Conservation (phyloP, 2,113 vertebrate genomes). For the Sprattus sprattus region DNA sequence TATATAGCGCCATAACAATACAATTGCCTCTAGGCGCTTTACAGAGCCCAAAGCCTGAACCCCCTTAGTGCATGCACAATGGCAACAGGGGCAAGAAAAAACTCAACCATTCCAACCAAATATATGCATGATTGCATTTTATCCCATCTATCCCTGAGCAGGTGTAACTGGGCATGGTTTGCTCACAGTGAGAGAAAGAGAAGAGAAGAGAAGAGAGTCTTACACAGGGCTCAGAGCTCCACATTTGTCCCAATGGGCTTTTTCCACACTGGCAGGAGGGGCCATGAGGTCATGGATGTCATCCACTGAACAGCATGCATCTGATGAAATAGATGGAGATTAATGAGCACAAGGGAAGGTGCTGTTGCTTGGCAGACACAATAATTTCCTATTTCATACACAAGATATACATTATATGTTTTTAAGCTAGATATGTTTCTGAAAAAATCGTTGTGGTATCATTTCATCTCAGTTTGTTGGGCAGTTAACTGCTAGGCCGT, state of each 20-base stretch:
- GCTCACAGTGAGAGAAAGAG: neutral
- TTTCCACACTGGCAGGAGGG: slow-evolving; percentile 55
- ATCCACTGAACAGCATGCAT: slow-evolving; percentile 68
- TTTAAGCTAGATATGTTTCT: neutral
- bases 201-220: slow-evolving; percentile 43
- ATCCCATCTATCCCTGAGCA: neutral
- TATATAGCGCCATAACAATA: too few species aligned
- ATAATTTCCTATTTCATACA: neutral
- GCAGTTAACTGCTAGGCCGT: neutral
- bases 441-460: neutral
- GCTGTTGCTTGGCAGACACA: neutral
- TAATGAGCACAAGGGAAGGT: neutral
- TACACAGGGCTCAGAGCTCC: slow-evolving; percentile 69
- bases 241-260: slow-evolving; percentile 71
- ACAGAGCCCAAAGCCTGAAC: too few species aligned
- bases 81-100: too few species aligned
- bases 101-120: neutral
- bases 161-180: neutral
- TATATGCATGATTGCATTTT: neutral
- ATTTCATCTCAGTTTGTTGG: too few species aligned
- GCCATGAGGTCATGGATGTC: slow-evolving; percentile 60
- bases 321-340: slow-evolving; percentile 44
- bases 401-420: neutral
- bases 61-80: too few species aligned
- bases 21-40: too few species aligned